Conservation (phyloP, 2,113 vertebrate genomes). For the Urocolius indicus region DNA sequence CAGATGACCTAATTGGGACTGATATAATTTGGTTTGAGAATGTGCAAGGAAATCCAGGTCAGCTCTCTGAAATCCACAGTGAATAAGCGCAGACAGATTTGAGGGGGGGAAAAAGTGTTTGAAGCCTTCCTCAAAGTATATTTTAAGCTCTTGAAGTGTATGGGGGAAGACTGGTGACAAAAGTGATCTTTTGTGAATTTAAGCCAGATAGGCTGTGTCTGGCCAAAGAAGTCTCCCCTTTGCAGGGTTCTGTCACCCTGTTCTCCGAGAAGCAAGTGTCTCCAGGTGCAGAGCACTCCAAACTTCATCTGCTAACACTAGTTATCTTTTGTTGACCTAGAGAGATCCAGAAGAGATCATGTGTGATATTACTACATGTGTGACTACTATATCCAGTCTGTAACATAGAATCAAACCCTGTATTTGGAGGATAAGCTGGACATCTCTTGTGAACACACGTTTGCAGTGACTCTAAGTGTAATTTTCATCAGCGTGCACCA, state of each 20-base stretch:
- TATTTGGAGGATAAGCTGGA: neutral
- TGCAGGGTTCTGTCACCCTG: neutral
- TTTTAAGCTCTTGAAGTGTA: constrained; percentile 71
- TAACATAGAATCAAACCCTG: fast-evolving
- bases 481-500: neutral
- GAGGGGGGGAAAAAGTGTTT: neutral
- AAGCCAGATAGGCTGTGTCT: neutral
- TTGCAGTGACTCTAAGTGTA: neutral
- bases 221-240: constrained; percentile 32
- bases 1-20: constrained; percentile 72
- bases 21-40: constrained; percentile 73
- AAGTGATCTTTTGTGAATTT: constrained; percentile 55
- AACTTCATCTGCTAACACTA: neutral
- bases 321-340: neutral
- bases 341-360: neutral
- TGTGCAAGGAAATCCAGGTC: constrained; percentile 77
- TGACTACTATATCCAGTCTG: neutral
- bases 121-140: constrained; percentile 52
- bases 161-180: constrained; percentile 45
- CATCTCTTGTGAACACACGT: fast-evolving
- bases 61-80: constrained; percentile 72
- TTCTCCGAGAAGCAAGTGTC: neutral
- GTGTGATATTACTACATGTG: no score
- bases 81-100: constrained; percentile 57
- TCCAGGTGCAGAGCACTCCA: constrained; percentile 10